A percentile compares a stretch with the other conserved stretches of the same genome.
Evolutionary conservation across 2,888 invertebrate species (phyloP).

Genomic region (Branchipolynoe longqiensis): DNA sequence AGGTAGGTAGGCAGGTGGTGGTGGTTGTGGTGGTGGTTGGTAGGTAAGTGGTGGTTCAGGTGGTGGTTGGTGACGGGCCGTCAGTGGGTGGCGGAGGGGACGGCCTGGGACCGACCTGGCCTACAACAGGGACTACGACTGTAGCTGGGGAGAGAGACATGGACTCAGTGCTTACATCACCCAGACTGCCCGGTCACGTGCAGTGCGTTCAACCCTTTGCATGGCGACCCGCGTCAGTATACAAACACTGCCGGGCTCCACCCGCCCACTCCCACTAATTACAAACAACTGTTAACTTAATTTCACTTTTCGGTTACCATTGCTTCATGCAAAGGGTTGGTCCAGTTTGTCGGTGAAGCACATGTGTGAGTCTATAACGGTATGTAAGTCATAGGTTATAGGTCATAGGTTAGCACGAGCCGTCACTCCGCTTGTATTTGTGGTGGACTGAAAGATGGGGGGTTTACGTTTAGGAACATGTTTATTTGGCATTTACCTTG

Average conservation of each 20-base stretch:
- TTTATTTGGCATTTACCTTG: constrained; percentile 22
- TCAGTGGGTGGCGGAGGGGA: neutral
- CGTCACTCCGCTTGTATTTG: neutral
- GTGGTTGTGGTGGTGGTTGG: neutral
- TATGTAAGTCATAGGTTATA: neutral
- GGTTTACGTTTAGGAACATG: constrained; percentile 27
- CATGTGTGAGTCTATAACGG: neutral
- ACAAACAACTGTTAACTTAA: neutral
- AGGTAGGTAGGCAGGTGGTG: neutral
- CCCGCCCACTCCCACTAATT: neutral
- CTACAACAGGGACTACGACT: neutral
- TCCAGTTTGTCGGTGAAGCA: neutral
- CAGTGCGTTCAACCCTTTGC: constrained; percentile 35
- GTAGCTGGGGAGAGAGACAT: constrained; percentile 51
- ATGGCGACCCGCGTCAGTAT: neutral
- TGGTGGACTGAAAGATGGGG: constrained; percentile 28
- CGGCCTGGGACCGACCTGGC: constrained; percentile 5
- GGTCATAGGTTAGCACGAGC: neutral
- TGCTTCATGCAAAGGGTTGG: constrained; percentile 33
- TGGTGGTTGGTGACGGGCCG: constrained; percentile 24
- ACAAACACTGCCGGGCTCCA: neutral
- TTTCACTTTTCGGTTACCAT: neutral
- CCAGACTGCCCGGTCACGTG: neutral
- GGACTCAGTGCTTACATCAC: neutral
- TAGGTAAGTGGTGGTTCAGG: neutral